These are phyloP conservation scores for Gallinago solitaria DNA, from an alignment of 2,797 vertebrate genomes.

Conservation along the genomic window DNA sequence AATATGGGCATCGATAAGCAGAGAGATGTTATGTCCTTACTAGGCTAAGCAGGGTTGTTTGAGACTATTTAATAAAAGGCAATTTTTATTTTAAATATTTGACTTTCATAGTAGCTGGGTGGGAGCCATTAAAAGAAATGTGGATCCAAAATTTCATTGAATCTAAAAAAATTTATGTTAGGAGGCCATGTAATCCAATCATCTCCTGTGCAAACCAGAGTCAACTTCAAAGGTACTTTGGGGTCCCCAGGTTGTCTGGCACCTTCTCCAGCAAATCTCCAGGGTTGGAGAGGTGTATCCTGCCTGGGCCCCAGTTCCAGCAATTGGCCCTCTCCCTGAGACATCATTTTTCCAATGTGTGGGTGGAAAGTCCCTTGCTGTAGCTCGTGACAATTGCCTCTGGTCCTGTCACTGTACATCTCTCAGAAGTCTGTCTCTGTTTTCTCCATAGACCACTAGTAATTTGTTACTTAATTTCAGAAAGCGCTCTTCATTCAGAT, in stretches of 20 bases:
- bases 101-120: neutral
- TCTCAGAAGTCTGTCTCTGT: neutral
- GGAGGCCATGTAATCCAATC: neutral
- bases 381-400: neutral
- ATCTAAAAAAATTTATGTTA: neutral
- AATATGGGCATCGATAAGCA: neutral
- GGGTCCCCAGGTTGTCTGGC: neutral
- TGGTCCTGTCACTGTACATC: rapidly evolving
- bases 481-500: neutral
- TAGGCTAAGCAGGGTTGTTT: neutral
- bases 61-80: neutral
- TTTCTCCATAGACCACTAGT: neutral
- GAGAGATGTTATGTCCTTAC: neutral
- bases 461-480: neutral
- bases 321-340: neutral
- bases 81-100: neutral
- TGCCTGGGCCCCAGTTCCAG: neutral
- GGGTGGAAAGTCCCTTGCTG: neutral
- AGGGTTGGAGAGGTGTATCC: neutral
- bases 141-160: neutral
- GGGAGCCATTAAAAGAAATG: neutral
- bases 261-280: neutral
- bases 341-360: neutral
- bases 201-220: neutral
- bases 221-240: rapidly evolving